Base-by-base conservation (phyloP, 1,140 invertebrate genomes). In the Zaprionus taronus region DNA sequence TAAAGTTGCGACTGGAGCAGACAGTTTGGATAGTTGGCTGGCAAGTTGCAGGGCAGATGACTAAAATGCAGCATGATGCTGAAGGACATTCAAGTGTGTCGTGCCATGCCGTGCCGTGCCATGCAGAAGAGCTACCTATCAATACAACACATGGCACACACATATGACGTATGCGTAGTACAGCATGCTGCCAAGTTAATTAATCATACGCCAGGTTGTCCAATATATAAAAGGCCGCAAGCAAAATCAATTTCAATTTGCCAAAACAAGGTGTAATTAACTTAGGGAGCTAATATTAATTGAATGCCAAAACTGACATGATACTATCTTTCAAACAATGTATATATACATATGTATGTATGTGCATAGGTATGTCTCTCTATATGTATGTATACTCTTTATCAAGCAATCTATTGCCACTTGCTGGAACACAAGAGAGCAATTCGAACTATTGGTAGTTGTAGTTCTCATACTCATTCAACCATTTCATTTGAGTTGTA, bases 21-120 rank as follows among this genome's bases (percentile, higher is more conserved):
- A 87, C 83, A 89, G 80, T 89, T 87, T 83, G 79, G 84, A 78
- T 87, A 78, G 83, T 82, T 81, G 67, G 31, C 38, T 51, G 44
- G 20, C 47, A 83, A 79, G 75, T 69, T 82, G 81, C 56, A 77
- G 68, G 65, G 69, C 69, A 72, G 68, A 34, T 57, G 77, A 53
- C 82, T 64, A 78, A 74, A 85, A 71, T 87, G 80, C 72, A 38
- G 66, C 31, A 53, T 53, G 64, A 57, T 67, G 51, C 57, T 81
- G 64, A 76, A 81, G 51, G 61, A 62, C 49, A 55, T 72, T 79
- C 26, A 38, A 72, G 53, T 34, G 62, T 76, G 68, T 3, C 2
- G 31, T 41, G 38, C 38, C 4, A 0, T 15, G 14, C 38, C 15
- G n/a, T 44, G 66, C 76, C 79, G 2, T 41, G 38, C 15, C 69